phyloP scores from a whole-genome alignment of 2,113 vertebrate species.

The Oplegnathus fasciatus region DNA sequence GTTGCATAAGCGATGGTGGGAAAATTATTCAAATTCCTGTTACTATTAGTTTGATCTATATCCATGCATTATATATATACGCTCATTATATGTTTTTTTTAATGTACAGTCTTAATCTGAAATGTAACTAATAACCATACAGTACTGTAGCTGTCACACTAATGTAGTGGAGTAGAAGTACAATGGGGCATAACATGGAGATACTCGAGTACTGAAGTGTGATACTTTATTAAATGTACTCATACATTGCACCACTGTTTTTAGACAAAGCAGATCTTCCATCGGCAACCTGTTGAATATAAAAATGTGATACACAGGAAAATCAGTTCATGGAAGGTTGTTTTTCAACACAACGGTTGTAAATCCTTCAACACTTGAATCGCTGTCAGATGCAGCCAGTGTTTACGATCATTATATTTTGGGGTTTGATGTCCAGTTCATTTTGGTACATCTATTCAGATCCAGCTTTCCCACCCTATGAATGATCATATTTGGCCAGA shows the following conservation, averaged over 20 bases:
- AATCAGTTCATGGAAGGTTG: constrained; percentile 19
- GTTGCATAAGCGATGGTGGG: background rate
- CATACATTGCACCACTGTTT: background rate
- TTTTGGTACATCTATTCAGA: constrained; percentile 11
- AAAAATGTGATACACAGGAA: constrained; percentile 1
- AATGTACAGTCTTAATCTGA: background rate
- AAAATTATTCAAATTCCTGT: background rate
- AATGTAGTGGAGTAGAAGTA: background rate
- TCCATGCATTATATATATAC: background rate
- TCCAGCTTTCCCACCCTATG: constrained; percentile 50
- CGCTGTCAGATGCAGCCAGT: constrained; percentile 15
- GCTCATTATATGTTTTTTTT: background rate
- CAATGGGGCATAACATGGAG: background rate
- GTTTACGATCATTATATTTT: constrained; percentile 63
- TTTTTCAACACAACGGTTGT: constrained; percentile 23
- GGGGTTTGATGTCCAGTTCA: constrained; percentile 28
- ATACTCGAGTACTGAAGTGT: background rate
- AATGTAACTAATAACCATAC: background rate
- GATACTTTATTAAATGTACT: background rate
- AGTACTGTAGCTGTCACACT: background rate
- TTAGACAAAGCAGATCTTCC: background rate
- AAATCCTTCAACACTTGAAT: constrained; percentile 51
- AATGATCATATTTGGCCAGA: constrained; percentile 49
- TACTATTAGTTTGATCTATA: background rate
- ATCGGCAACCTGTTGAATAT: background rate